These are phyloP conservation scores for Ammodramus savannarum DNA, from an alignment of 2,113 vertebrate genomes.

Conservation along the genomic window DNA sequence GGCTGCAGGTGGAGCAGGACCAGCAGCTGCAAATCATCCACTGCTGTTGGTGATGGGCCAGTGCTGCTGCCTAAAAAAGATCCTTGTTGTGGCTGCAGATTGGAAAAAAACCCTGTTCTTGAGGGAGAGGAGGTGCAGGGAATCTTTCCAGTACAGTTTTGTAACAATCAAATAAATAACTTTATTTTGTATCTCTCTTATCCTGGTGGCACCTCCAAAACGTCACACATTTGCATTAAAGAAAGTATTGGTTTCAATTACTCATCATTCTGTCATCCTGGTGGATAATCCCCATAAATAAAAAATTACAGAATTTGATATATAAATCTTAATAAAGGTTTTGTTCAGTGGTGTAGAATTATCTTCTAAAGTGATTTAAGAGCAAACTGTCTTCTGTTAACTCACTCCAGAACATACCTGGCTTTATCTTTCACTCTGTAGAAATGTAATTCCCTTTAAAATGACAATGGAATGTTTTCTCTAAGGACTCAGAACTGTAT, in stretches of 20 bases:
- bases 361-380: background rate
- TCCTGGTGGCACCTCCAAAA: background rate
- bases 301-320: background rate
- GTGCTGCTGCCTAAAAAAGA: background rate
- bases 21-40: background rate
- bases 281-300: background rate
- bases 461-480: background rate
- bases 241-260: background rate
- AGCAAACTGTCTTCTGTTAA: background rate
- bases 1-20: background rate
- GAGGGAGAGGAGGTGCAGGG: background rate
- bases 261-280: background rate
- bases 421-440: background rate
- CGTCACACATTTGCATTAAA: background rate
- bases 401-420: background rate
- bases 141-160: background rate
- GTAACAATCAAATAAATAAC: background rate
- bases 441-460: background rate
- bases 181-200: background rate
- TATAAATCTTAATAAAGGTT: background rate
- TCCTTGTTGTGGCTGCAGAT: background rate
- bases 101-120: background rate
- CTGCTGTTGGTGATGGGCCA: background rate
- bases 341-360: background rate
- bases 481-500: accelerated